A percentile compares a stretch with the other conserved stretches of the same genome.
phyloP scores from a whole-genome alignment of 1,140 invertebrate species.

The Tribolium castaneum region DNA sequence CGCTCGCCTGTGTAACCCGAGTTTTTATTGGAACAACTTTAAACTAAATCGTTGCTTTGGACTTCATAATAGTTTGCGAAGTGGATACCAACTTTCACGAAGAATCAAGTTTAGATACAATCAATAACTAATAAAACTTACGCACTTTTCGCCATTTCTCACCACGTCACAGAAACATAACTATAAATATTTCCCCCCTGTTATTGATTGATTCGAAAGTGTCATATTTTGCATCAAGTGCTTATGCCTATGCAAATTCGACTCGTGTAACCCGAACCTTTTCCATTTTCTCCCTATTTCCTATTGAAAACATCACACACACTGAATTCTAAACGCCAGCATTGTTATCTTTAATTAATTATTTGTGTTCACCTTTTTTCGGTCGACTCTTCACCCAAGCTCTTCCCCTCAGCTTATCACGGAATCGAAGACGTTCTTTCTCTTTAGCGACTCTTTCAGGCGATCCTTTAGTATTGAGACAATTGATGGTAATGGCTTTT shows the following conservation, averaged over 20 bases:
- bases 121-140: conserved; percentile 29
- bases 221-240: neutral
- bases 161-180: neutral
- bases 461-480: conserved; percentile 30
- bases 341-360: conserved; percentile 7
- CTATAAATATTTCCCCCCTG: neutral
- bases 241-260: neutral
- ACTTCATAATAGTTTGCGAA: conserved; percentile 15
- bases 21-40: neutral
- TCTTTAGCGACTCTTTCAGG: conserved; percentile 26
- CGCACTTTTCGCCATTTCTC: neutral
- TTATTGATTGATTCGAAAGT: neutral
- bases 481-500: conserved; percentile 35
- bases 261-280: neutral
- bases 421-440: neutral
- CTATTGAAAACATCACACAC: neutral
- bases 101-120: neutral
- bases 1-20: neutral
- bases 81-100: neutral
- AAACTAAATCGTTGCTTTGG: neutral
- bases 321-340: neutral
- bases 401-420: conserved; percentile 13
- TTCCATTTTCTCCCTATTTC: neutral
- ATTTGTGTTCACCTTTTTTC: conserved; percentile 11
- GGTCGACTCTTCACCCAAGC: conserved; percentile 7